Conservation (phyloP, 2,888 invertebrate genomes). For the Rhopalosiphum nymphaeae region DNA sequence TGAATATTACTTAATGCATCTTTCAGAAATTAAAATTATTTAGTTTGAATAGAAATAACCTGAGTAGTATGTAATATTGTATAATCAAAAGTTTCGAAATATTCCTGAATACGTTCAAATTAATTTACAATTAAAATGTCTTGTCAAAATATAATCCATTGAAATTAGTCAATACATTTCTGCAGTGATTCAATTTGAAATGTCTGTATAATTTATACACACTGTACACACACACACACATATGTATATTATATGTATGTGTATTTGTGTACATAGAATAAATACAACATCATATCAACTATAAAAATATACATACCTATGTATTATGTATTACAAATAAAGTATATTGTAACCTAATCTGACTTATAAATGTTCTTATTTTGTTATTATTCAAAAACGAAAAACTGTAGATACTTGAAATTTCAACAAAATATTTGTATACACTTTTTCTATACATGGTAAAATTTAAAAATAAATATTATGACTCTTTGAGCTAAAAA, state of each 20-base stretch:
- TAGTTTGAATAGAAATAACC: not conserved
- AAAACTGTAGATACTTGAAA: too few species aligned
- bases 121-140: constrained; percentile 6
- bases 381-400: too few species aligned
- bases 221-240: not conserved
- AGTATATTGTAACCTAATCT: not conserved
- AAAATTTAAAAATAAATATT: too few species aligned
- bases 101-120: not conserved
- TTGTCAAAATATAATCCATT: constrained; percentile 3
- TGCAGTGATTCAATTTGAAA: not conserved
- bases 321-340: not conserved
- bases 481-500: too few species aligned
- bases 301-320: not conserved
- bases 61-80: not conserved
- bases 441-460: too few species aligned
- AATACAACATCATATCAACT: not conserved
- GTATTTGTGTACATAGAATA: not conserved
- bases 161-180: constrained; percentile 11
- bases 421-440: too few species aligned
- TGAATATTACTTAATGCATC: not conserved
- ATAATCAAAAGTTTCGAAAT: not conserved
- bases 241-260: not conserved
- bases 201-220: not conserved
- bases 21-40: not conserved
- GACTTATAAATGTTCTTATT: too few species aligned